Conservation (phyloP, 2,797 vertebrate species). For the Erethizon dorsatum region DNA sequence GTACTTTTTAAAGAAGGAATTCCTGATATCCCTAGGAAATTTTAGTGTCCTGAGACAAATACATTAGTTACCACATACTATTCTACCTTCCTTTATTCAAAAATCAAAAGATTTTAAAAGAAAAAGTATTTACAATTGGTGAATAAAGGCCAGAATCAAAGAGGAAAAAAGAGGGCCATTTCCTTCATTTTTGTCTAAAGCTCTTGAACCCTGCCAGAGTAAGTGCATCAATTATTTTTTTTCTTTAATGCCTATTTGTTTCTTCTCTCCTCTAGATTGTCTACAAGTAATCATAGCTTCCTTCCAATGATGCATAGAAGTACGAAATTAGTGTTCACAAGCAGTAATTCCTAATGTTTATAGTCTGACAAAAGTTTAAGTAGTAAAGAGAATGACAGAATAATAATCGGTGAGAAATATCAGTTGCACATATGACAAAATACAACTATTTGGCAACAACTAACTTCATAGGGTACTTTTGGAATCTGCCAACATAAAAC, state of each 20-base stretch:
- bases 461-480: background rate
- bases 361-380: conserved; percentile 35
- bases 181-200: background rate
- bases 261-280: background rate
- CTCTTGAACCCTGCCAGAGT: background rate
- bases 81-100: fast-evolving
- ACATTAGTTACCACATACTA: background rate
- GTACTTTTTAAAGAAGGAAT: background rate
- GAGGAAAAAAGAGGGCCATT: background rate
- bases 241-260: background rate
- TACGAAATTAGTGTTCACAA: background rate
- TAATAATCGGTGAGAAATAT: background rate
- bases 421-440: background rate
- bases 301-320: background rate
- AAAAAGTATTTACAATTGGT: background rate
- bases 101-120: background rate
- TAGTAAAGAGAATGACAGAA: background rate
- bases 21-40: background rate
- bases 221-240: background rate
- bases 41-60: background rate
- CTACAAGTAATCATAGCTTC: background rate
- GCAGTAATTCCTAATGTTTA: background rate
- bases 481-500: background rate
- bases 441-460: background rate
- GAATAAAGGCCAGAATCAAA: background rate